phyloP scores from a whole-genome alignment of 2,797 vertebrate species.

The Balearica regulorum region DNA sequence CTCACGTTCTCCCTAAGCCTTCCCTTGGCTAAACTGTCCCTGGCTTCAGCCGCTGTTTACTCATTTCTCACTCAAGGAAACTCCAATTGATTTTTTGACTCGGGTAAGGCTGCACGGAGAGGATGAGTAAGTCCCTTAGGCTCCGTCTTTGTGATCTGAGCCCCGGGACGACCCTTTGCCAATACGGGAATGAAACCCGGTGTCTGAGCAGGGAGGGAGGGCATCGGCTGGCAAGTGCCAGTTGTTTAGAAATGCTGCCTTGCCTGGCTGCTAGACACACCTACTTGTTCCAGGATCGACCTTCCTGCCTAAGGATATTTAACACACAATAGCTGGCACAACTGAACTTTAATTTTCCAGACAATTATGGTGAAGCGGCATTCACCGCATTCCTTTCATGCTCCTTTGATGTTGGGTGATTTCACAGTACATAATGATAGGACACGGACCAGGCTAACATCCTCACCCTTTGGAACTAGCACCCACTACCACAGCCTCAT shows the following conservation, averaged over 20 bases:
- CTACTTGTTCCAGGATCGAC: slow-evolving; percentile 33
- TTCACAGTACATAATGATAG: slow-evolving; percentile 70
- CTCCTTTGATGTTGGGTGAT: slow-evolving; percentile 69
- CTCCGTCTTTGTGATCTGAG: not conserved
- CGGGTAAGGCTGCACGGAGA: not conserved
- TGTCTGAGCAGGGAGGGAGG: fast-evolving
- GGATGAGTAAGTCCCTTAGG: not conserved
- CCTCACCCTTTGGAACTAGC: slow-evolving; percentile 60
- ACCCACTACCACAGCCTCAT: slow-evolving; percentile 9
- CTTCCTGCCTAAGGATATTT: slow-evolving; percentile 52
- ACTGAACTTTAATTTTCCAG: slow-evolving; percentile 57
- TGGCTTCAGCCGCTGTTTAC: not conserved
- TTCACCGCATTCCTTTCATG: slow-evolving; percentile 61
- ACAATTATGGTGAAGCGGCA: slow-evolving; percentile 51
- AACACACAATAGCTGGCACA: slow-evolving; percentile 65
- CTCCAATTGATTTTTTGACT: not conserved
- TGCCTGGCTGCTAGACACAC: not conserved
- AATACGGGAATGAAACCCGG: fast-evolving
- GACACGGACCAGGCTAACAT: slow-evolving; percentile 55
- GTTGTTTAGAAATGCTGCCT: not conserved
- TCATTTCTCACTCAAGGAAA: not conserved
- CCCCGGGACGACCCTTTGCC: not conserved
- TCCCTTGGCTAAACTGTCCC: not conserved
- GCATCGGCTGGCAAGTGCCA: not conserved
- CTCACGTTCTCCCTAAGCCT: not conserved